phyloP scores from a whole-genome alignment of 2,113 vertebrate species.

The Cyanoliseus patagonus region DNA sequence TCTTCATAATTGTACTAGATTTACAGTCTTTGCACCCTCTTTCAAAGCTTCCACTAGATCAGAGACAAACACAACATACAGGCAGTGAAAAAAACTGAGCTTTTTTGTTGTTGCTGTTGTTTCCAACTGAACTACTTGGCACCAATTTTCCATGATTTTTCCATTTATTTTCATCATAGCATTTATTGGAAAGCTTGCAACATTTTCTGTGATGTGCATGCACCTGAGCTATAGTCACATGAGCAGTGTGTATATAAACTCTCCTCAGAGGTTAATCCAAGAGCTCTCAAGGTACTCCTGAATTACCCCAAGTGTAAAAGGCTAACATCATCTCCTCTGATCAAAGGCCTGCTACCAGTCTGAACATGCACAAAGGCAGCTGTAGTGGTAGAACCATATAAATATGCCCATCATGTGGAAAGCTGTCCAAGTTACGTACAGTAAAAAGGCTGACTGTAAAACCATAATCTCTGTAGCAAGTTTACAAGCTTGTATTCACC shows the following conservation, averaged over 20 bases:
- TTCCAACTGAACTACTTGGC: not conserved
- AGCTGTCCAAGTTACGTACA: not conserved
- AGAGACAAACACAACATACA: not conserved
- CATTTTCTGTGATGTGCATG: not conserved
- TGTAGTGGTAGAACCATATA: not conserved
- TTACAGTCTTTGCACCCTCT: not conserved
- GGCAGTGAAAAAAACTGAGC: not conserved
- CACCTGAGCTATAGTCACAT: not conserved
- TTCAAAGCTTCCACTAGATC: not conserved
- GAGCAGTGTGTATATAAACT: not conserved
- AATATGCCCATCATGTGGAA: not conserved
- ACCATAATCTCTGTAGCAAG: not conserved
- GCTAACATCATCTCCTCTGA: not conserved
- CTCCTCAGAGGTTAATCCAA: not conserved
- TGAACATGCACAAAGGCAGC: not conserved
- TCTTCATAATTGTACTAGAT: no score
- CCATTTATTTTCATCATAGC: not conserved
- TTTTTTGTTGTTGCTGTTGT: not conserved
- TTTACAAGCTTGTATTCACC: conserved; percentile 7
- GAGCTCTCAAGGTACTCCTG: not conserved
- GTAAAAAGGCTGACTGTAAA: not conserved
- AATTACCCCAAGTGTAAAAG: not conserved
- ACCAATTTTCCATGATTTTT: not conserved
- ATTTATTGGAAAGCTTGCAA: accelerated
- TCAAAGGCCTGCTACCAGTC: not conserved